Base-by-base conservation (phyloP, 2,113 vertebrate species). In the Callithrix jacchus region DNA sequence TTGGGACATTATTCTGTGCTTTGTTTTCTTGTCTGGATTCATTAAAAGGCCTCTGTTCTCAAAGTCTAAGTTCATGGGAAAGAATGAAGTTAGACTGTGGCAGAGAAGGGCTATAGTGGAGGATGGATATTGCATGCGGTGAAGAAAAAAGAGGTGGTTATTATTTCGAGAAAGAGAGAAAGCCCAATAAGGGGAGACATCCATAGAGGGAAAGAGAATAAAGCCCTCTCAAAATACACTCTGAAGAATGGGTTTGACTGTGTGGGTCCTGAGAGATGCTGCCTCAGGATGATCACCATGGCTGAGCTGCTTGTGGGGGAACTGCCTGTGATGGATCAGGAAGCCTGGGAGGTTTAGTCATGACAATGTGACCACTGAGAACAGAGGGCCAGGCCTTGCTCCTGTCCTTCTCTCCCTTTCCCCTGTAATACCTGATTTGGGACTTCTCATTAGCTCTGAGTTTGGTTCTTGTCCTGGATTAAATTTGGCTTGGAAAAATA, bases 21-120 rank as follows among this genome's bases (percentile, higher is more conserved):
- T 91, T 85, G 40, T 94, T 92, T 89, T 76, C 54, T 81, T 68
- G 70, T 56, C 58, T 84, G 85, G 16, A 37, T 56, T 95, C 47
- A 71, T 68, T 32, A 61, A 87, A 61, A 90, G 25, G 18, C 8
- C 47, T n/a, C 40, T 52, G 8, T 85, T 56, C 76, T 66, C 37
- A 45, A 92, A 6, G 8, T 49, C 47, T 42, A 21, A 10, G 6
- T 37, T 11, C 1, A 13, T 40, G 68, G 58, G 42, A 27, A 37
- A 87, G 49, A 70, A 58, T 56, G 40, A 66, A 86, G 68, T 30
- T 42, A 40, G 30, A 25, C 2, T 52, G 37, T 37, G 25, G 70
- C 14, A 56, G 20, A 64, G 13, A 74, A 80, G 14, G 35, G n/a
- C 12, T 13, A 1, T 30, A 21, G 35, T 1, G 6, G 40, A 58